A percentile compares a stretch with the other conserved stretches of the same genome.
These are phyloP conservation scores for Lepidostoma basale DNA, from an alignment of 1,140 invertebrate genomes.

Conservation along the genomic window DNA sequence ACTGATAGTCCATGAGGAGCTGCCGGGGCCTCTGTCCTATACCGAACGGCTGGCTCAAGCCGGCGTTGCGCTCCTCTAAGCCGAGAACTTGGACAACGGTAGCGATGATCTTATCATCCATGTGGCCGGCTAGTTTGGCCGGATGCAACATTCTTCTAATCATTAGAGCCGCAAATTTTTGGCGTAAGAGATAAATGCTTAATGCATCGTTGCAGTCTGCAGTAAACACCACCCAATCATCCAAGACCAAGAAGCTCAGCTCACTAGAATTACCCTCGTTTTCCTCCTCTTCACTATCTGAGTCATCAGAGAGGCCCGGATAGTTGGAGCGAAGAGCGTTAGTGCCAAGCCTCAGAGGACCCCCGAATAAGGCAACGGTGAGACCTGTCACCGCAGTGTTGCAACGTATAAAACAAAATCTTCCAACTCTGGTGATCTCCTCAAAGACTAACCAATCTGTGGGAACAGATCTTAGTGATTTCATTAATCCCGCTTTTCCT, in stretches of 20 bases:
- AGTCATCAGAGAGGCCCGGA: constrained; percentile 54
- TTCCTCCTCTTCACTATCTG: constrained; percentile 67
- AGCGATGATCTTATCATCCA: constrained; percentile 75
- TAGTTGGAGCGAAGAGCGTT: constrained; percentile 54
- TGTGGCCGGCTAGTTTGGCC: constrained; percentile 66
- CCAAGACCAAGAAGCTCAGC: constrained; percentile 60
- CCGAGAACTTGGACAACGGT: constrained; percentile 72
- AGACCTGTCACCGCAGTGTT: constrained; percentile 81
- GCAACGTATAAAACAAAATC: constrained; percentile 71
- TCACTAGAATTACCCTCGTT: constrained; percentile 51
- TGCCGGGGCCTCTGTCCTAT: constrained; percentile 79
- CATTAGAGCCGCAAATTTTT: constrained; percentile 80
- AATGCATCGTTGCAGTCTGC: constrained; percentile 71
- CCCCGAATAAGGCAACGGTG: constrained; percentile 80
- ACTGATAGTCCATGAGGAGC: constrained; percentile 60
- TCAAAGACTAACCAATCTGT: constrained; percentile 87
- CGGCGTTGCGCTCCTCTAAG: constrained; percentile 73
- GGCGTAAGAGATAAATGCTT: constrained; percentile 73
- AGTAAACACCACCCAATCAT: constrained; percentile 83
- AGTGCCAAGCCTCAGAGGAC: constrained; percentile 67
- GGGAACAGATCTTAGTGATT: constrained; percentile 61
- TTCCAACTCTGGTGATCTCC: constrained; percentile 74
- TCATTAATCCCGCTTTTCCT: constrained; percentile 50
- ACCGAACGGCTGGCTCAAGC: constrained; percentile 74
- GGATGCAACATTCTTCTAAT: constrained; percentile 75